phyloP scores from a whole-genome alignment of 2,888 invertebrate genomes.

The Scaeva pyrastri region DNA sequence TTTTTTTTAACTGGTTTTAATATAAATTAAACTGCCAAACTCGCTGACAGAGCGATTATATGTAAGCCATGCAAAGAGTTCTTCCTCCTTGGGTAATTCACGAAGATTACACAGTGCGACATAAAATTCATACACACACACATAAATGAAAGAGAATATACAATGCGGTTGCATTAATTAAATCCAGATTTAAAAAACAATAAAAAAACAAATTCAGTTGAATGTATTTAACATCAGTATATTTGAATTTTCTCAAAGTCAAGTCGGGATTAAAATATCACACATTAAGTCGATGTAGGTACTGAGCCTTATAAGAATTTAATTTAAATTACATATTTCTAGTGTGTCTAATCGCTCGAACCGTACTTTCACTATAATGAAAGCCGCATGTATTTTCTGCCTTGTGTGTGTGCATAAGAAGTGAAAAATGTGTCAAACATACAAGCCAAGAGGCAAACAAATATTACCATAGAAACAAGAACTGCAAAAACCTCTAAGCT shows the following conservation, averaged over 20 bases:
- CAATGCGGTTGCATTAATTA: not conserved
- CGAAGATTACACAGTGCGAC: conserved; percentile 50
- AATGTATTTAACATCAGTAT: too few relatives aligned
- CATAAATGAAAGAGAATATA: not conserved
- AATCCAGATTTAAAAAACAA: not conserved
- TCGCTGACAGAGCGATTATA: conserved; percentile 67
- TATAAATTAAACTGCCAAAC: conserved; percentile 62
- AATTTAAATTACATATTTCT: too few relatives aligned
- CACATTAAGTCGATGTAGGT: too few relatives aligned
- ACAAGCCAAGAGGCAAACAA: conserved; percentile 58
- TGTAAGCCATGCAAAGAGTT: conserved; percentile 42
- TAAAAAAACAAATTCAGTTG: too few relatives aligned
- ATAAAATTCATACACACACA: conserved; percentile 10
- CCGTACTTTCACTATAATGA: not conserved
- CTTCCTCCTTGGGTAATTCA: not conserved
- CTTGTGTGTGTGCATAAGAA: not conserved
- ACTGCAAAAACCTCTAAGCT: not conserved
- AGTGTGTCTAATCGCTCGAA: not conserved
- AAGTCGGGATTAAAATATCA: too few relatives aligned
- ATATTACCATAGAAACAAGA: conserved; percentile 50
- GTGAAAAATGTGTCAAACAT: conserved; percentile 49
- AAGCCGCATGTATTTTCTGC: not conserved
- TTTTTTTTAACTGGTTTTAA: conserved; percentile 29
- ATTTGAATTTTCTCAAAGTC: too few relatives aligned
- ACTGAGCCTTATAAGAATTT: too few relatives aligned